Percentiles rank a stretch among this genome's conserved stretches.
Conservation (phyloP, 1,140 invertebrate species). For the Calliphora vicina region DNA sequence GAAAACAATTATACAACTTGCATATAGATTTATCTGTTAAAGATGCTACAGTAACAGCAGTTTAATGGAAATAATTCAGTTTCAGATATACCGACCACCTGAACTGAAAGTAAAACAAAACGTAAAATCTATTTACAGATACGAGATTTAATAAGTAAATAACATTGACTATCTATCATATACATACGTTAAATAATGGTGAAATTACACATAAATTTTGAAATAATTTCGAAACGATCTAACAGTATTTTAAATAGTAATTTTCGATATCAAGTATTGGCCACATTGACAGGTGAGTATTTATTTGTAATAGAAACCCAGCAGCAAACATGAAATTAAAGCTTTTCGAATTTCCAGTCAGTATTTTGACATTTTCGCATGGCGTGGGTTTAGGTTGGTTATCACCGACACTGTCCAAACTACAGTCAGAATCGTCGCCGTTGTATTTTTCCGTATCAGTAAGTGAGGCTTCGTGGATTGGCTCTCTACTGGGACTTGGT, state of each 20-base stretch:
- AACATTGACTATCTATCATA: no score
- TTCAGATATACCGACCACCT: neutral
- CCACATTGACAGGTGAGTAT: constrained; percentile 50
- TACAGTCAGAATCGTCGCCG: constrained; percentile 47
- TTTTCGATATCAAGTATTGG: constrained; percentile 50
- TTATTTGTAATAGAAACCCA: neutral
- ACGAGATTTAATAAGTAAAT: no score
- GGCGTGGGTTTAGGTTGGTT: constrained; percentile 65
- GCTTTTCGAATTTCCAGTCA: constrained; percentile 50
- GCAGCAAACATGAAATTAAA: neutral
- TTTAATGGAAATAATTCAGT: neutral
- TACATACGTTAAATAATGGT: no score
- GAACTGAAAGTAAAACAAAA: neutral
- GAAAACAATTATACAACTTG: no score
- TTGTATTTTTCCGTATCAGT: constrained; percentile 50
- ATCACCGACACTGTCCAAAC: constrained; percentile 57
- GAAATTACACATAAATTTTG: neutral
- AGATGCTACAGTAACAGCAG: neutral
- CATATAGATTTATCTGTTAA: neutral
- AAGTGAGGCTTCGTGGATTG: constrained; percentile 59
- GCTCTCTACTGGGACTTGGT: constrained; percentile 57
- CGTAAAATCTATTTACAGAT: neutral
- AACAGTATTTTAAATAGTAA: constrained; percentile 28
- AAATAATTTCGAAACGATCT: neutral
- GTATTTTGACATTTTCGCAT: constrained; percentile 63